Evolutionary conservation across 2,113 vertebrate genomes (phyloP).

Genomic region (Pithys albifrons): DNA sequence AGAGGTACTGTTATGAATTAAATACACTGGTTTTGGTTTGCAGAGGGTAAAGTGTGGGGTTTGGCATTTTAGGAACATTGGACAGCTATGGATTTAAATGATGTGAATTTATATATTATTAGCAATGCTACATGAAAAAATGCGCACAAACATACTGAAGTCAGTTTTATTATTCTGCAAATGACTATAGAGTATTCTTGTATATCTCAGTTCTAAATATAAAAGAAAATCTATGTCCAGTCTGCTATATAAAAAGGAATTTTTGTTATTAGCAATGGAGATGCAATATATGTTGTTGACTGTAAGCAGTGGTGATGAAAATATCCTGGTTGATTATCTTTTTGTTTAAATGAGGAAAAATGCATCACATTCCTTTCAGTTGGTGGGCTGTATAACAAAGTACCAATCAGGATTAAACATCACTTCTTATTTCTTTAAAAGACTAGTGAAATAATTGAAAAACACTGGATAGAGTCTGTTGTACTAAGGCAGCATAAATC

Average conservation of each 20-base stretch:
- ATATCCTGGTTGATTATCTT: slow-evolving; percentile 51
- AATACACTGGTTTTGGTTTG: slow-evolving; percentile 16
- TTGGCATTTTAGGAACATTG: not conserved
- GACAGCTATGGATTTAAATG: not conserved
- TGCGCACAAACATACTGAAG: not conserved
- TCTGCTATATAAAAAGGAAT: not conserved
- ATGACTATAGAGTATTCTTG: not conserved
- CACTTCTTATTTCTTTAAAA: slow-evolving; percentile 81
- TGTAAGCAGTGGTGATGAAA: not conserved
- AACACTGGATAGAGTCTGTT: slow-evolving; percentile 77
- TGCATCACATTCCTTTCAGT: slow-evolving; percentile 35
- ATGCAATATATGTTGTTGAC: not conserved
- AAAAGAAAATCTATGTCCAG: not conserved
- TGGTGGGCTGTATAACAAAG: slow-evolving; percentile 66
- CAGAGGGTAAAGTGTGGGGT: not conserved
- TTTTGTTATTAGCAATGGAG: not conserved
- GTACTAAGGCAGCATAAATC: slow-evolving; percentile 90
- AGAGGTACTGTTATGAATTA: slow-evolving; percentile 28
- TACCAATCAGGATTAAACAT: slow-evolving; percentile 67
- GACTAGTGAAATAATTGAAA: slow-evolving; percentile 86
- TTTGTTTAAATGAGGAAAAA: slow-evolving; percentile 56
- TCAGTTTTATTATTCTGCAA: not conserved
- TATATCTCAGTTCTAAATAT: not conserved
- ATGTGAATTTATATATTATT: not conserved
- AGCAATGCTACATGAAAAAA: not conserved